A percentile compares a stretch with the other conserved stretches of the same genome.
Evolutionary conservation across 2,797 vertebrate genomes (phyloP).

Genomic region (Heliangelus exortis): DNA sequence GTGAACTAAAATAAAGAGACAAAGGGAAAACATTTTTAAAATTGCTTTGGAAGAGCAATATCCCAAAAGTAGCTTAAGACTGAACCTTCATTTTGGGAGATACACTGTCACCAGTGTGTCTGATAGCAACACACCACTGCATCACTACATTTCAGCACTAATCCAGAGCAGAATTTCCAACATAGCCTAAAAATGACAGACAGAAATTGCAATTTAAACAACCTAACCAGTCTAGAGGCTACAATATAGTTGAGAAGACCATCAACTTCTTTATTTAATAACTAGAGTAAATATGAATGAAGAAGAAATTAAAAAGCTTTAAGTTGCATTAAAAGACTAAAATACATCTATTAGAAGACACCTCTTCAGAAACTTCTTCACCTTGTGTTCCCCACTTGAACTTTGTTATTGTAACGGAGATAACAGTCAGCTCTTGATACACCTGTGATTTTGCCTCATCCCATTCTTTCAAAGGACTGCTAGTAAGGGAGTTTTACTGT

Average conservation of each 20-base stretch:
- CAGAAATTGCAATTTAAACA: neutral
- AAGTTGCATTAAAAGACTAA: neutral
- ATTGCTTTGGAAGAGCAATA: neutral
- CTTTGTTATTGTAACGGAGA: neutral
- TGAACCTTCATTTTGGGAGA: neutral
- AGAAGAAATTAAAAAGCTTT: neutral
- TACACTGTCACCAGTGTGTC: neutral
- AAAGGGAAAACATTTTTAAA: conserved; percentile 29
- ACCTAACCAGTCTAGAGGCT: neutral
- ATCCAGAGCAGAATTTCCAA: neutral
- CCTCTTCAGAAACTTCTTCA: neutral
- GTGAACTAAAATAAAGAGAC: conserved; percentile 77
- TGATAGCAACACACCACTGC: neutral
- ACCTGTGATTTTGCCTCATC: neutral
- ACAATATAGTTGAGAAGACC: neutral
- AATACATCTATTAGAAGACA: neutral
- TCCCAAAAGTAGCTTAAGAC: neutral
- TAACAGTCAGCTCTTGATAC: neutral
- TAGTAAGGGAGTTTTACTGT: neutral
- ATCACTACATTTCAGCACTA: neutral
- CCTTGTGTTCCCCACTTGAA: neutral
- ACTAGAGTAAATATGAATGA: neutral
- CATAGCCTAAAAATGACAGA: neutral
- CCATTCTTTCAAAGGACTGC: neutral
- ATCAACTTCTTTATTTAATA: neutral